Conservation (phyloP, 2,888 invertebrate species). For the Sinotaia quadrata region DNA sequence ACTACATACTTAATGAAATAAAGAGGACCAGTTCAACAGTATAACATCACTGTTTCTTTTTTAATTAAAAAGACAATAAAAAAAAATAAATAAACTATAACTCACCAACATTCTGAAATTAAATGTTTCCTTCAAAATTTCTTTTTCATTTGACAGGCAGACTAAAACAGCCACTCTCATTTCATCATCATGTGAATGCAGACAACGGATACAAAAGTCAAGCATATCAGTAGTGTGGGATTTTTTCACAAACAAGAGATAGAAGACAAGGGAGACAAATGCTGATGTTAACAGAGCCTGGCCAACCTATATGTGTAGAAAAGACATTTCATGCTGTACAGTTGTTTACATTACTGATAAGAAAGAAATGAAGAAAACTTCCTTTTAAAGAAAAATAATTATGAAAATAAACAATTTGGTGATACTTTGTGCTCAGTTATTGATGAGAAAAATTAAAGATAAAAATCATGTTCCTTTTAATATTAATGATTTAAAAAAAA, state of each 20-base stretch:
- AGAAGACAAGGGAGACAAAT: not conserved
- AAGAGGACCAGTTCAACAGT: too few species aligned
- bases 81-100: not conserved
- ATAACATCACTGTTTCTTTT: too few species aligned
- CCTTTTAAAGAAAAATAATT: too few species aligned
- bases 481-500: too few species aligned
- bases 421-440: too few species aligned
- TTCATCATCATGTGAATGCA: not conserved
- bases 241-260: not conserved
- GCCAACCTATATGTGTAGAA: constrained; percentile 3
- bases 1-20: too few species aligned
- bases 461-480: too few species aligned
- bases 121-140: not conserved
- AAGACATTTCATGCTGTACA: not conserved
- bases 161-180: not conserved
- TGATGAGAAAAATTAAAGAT: too few species aligned
- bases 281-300: not conserved
- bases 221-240: not conserved
- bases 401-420: too few species aligned
- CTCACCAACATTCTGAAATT: not conserved
- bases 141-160: not conserved
- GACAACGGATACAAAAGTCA: not conserved
- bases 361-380: not conserved
- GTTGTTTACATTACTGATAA: not conserved
- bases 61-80: not conserved